Percentiles rank a stretch among this genome's conserved stretches.
These are phyloP conservation scores for Phoronis australis DNA, from an alignment of 2,888 invertebrate species.

Conservation along the genomic window DNA sequence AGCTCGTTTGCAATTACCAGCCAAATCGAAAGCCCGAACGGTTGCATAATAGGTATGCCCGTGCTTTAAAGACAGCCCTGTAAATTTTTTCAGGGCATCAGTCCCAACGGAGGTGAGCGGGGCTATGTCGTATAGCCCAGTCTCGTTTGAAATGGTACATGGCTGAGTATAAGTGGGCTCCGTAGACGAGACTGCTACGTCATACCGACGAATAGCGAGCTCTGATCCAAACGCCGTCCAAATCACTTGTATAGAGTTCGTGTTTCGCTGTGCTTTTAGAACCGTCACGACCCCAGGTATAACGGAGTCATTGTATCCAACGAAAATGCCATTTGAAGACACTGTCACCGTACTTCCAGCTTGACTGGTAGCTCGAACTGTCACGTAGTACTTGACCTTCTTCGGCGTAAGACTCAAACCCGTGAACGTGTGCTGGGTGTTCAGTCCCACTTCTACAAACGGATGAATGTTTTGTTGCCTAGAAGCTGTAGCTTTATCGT, in stretches of 20 bases:
- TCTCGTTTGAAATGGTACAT: constrained; percentile 2
- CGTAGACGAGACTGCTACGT: constrained; percentile 13
- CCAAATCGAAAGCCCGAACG: constrained; percentile 8
- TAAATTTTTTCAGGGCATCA: constrained; percentile 1
- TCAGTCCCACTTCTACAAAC: constrained; percentile 11
- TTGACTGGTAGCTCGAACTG: constrained; percentile 18
- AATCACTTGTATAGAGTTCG: constrained; percentile 4
- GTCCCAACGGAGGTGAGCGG: constrained; percentile 1
- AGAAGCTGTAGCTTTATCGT: constrained; percentile 5
- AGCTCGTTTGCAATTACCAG: constrained; percentile 5
- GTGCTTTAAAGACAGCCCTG: constrained; percentile 8
- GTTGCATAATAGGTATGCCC: constrained; percentile 4
- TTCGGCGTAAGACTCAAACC: constrained; percentile 12
- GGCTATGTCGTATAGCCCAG: constrained; percentile 1
- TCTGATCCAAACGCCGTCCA: constrained; percentile 15
- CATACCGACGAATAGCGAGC: constrained; percentile 9
- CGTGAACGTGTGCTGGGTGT: constrained; percentile 9
- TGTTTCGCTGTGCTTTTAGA: not conserved
- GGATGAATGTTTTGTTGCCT: constrained; percentile 11
- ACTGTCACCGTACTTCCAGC: constrained; percentile 15
- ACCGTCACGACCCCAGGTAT: constrained; percentile 4
- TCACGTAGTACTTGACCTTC: constrained; percentile 14
- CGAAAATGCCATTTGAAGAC: constrained; percentile 16
- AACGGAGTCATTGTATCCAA: constrained; percentile 9
- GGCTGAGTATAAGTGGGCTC: not conserved